Evolutionary conservation across 2,113 vertebrate genomes (phyloP), one percentile per base, ranked within the genome.

Genomic region (Mustelus asterias): DNA sequence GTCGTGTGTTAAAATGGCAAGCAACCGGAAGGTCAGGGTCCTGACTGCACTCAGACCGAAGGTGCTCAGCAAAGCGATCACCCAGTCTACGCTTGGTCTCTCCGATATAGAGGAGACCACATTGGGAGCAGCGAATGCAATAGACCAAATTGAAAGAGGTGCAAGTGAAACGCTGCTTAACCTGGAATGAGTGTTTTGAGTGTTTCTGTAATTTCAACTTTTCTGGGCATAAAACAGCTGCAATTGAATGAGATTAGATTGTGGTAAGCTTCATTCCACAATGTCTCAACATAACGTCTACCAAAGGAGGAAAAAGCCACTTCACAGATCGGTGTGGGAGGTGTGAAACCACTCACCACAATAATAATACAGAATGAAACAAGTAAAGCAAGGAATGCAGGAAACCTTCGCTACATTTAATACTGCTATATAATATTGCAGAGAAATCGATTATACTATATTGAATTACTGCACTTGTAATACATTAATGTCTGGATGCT

Each of bases 271-370:
- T 5, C 80, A 44, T 41, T 44, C 37, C 37, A 83, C 72, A 76
- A 18, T 7, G 4, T 83, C 37, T 20, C 80, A 83, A 83, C 18
- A 44, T 83, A 8, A 20, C 7, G 4, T 83, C n/a, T 20, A 37
- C 20, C 78, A 83, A 0, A 83, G n/a, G 0, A 83, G n/a, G 33
- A 83, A 18, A 83, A 83, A 83, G 37, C 70, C 80, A 83, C 5
- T 41, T 83, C 80, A 83, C 80, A 44, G 37, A 83, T 83, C 37
- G 18, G 20, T 83, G 80, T 83, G 37, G 80, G 80, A 83, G 80
- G 80, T 83, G 80, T 83, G 80, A 83, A 83, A 83, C 80, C 80
- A 83, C 80, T 6, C 80, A 83, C 80, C 80, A 83, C 80, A 41
- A 20, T 44, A 44, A 44, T 16, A 83, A 83, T 3, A 83, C 80